These are phyloP conservation scores for Drosophila nannoptera DNA, from an alignment of 1,140 invertebrate species.

Conservation along the genomic window DNA sequence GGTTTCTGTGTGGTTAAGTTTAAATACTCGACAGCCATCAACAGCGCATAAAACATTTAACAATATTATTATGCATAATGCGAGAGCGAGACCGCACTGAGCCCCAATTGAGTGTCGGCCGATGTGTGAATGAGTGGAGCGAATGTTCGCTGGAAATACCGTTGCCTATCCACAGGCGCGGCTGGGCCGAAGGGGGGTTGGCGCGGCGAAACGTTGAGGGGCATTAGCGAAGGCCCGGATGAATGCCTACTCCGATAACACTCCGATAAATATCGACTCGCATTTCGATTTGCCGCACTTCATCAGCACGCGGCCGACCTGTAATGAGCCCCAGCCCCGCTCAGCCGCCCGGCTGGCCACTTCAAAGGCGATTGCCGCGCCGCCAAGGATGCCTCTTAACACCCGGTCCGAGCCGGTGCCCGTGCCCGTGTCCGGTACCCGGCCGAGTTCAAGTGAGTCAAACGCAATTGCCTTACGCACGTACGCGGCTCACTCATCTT, in stretches of 20 bases:
- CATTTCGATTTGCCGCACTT: slow-evolving; percentile 13
- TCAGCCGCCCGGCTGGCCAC: not conserved
- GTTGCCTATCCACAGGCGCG: slow-evolving; percentile 57
- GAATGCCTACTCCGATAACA: not conserved
- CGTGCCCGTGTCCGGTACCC: not conserved
- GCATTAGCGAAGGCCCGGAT: not conserved
- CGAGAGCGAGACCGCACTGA: slow-evolving; percentile 1
- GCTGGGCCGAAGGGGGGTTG: not conserved
- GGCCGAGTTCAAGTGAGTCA: slow-evolving; percentile 47
- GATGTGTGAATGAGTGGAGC: slow-evolving; percentile 16
- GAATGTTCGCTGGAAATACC: slow-evolving; percentile 34
- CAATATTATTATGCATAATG: slow-evolving; percentile 56
- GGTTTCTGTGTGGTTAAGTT: slow-evolving; percentile 72
- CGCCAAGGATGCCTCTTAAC: slow-evolving; percentile 34
- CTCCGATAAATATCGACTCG: not conserved
- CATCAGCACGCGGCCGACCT: slow-evolving; percentile 21
- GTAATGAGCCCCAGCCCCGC: slow-evolving; percentile 9
- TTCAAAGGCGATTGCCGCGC: slow-evolving; percentile 29
- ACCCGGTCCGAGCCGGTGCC: slow-evolving; percentile 2
- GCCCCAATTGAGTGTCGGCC: slow-evolving; percentile 7
- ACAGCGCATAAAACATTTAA: slow-evolving; percentile 77
- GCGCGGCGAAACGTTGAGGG: not conserved
- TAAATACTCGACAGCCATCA: slow-evolving; percentile 75
- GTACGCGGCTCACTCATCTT: slow-evolving; percentile 66
- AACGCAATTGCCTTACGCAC: slow-evolving; percentile 68